These are phyloP conservation scores for Anthophora plumipes DNA, from an alignment of 2,888 invertebrate species.

Conservation along the genomic window DNA sequence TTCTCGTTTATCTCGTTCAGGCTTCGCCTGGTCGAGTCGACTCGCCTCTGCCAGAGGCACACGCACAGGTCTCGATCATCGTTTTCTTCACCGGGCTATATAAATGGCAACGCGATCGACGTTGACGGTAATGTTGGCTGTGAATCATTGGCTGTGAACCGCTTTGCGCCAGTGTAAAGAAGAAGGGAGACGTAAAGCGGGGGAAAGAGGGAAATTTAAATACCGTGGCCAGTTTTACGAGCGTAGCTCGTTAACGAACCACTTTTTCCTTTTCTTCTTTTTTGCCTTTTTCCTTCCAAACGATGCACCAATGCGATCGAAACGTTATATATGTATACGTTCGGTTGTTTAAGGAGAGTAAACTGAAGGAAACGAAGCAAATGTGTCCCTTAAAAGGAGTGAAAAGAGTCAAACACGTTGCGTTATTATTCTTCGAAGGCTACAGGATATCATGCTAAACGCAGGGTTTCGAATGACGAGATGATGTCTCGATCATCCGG, in stretches of 20 bases:
- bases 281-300: background rate
- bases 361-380: constrained; percentile 27
- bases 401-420: constrained; percentile 12
- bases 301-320: background rate
- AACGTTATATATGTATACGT: too few relatives aligned
- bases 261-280: constrained; percentile 35
- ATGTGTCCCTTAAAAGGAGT: constrained; percentile 22
- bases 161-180: background rate
- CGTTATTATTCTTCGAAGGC: background rate
- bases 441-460: constrained; percentile 19
- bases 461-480: background rate
- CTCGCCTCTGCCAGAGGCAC: constrained; percentile 30
- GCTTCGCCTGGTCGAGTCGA: constrained; percentile 35
- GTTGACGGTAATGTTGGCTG: constrained; percentile 42
- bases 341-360: background rate
- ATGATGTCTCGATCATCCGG: constrained; percentile 29
- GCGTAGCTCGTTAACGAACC: constrained; percentile 44
- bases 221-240: constrained; percentile 41
- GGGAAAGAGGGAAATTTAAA: constrained; percentile 38
- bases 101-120: constrained; percentile 59
- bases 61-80: constrained; percentile 10
- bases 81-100: constrained; percentile 37
- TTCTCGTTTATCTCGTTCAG: constrained; percentile 70
- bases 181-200: background rate
- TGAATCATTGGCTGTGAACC: constrained; percentile 30